Conservation (phyloP, 2,113 vertebrate genomes). For the Equus przewalskii region DNA sequence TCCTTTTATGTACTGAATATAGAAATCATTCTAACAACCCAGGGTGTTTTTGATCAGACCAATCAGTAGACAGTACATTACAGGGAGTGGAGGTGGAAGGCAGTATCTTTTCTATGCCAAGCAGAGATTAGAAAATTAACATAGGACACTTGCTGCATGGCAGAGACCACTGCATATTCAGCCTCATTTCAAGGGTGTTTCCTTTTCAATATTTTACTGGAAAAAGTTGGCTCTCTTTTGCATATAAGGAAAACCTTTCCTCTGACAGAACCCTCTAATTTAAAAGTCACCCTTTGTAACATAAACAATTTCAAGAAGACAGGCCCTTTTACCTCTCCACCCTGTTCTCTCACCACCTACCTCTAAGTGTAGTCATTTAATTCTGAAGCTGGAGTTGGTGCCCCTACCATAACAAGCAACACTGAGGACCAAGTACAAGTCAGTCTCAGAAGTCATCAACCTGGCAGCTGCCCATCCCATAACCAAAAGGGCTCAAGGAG, state of each 20-base stretch:
- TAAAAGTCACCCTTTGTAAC: constrained; percentile 76
- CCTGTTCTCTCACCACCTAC: constrained; percentile 49
- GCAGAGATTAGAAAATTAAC: constrained; percentile 77
- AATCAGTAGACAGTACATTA: constrained; percentile 65
- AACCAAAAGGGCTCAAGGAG: not conserved
- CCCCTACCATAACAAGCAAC: constrained; percentile 54
- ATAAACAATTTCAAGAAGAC: constrained; percentile 64
- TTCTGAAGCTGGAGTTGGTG: not conserved
- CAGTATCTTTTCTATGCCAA: constrained; percentile 72
- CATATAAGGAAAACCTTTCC: constrained; percentile 56
- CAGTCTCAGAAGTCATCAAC: not conserved
- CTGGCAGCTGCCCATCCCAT: not conserved
- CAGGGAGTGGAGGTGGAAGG: not conserved
- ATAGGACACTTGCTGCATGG: constrained; percentile 34
- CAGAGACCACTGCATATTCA: constrained; percentile 66
- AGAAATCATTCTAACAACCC: constrained; percentile 72
- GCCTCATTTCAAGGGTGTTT: constrained; percentile 75
- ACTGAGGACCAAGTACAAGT: constrained; percentile 17
- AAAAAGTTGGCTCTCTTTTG: constrained; percentile 4
- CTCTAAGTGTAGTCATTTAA: not conserved
- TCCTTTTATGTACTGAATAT: constrained; percentile 59
- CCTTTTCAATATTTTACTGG: constrained; percentile 76
- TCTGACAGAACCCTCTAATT: constrained; percentile 76
- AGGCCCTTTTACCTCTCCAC: constrained; percentile 70
- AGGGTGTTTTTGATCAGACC: not conserved